These are phyloP conservation scores for Spodoptera picta DNA, from an alignment of 2,888 invertebrate species.

Conservation along the genomic window DNA sequence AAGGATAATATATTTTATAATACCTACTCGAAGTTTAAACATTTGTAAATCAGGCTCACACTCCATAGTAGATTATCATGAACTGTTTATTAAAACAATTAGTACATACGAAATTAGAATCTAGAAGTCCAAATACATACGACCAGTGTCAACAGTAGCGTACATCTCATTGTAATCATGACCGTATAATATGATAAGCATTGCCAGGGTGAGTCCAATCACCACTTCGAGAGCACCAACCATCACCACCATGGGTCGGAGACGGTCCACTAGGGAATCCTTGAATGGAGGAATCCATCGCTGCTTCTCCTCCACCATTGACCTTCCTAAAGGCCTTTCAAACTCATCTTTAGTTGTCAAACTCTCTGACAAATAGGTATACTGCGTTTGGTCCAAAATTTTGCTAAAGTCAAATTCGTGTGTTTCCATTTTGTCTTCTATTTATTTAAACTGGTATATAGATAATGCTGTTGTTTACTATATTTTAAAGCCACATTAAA, in stretches of 20 bases:
- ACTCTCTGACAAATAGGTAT: constrained; percentile 31
- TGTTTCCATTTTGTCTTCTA: constrained; percentile 34
- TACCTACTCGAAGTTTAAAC: too few relatives aligned
- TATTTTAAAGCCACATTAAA: too few relatives aligned
- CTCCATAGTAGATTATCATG: too few relatives aligned
- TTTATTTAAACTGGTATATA: too few relatives aligned
- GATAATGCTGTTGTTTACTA: too few relatives aligned
- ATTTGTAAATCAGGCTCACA: too few relatives aligned
- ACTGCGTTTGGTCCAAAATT: constrained; percentile 42
- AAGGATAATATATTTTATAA: too few relatives aligned
- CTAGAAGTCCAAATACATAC: constrained; percentile 29
- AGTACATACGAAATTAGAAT: too few relatives aligned
- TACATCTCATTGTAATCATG: constrained; percentile 46
- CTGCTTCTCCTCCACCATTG: neutral
- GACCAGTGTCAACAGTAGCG: constrained; percentile 36
- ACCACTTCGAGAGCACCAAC: constrained; percentile 38
- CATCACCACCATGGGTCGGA: constrained; percentile 34
- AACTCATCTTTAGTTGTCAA: neutral
- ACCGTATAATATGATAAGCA: constrained; percentile 13
- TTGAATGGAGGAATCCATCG: constrained; percentile 12
- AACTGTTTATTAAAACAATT: too few relatives aligned
- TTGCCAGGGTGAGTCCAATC: constrained; percentile 26
- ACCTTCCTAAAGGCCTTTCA: neutral
- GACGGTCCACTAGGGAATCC: constrained; percentile 20
- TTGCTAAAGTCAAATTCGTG: constrained; percentile 37